Percentiles rank a stretch among this genome's conserved stretches.
Evolutionary conservation across 1,140 invertebrate species (phyloP).

Genomic region (Potamilus streckersoni): DNA sequence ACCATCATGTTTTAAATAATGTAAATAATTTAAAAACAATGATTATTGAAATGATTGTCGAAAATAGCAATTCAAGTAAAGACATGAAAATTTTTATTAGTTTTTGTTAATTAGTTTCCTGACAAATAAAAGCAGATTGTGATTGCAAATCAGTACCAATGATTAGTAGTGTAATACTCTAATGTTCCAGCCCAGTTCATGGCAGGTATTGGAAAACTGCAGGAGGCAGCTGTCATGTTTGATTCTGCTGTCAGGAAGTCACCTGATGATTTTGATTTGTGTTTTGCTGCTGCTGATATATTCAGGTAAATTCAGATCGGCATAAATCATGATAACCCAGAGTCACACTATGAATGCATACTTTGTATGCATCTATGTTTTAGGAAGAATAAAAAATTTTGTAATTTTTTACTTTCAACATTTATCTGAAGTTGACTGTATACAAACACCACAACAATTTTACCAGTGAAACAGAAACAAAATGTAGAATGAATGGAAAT

Average conservation of each 20-base stretch:
- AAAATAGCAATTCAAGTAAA: not conserved
- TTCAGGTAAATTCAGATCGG: constrained; percentile 67
- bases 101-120: not conserved
- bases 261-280: constrained; percentile 83
- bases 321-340: not conserved
- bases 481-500: too few species aligned
- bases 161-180: not conserved
- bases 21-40: constrained; percentile 3
- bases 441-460: too few species aligned
- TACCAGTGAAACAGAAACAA: too few species aligned
- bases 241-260: constrained; percentile 80
- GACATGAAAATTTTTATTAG: not conserved
- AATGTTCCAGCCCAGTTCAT: constrained; percentile 84
- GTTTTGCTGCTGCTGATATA: constrained; percentile 87
- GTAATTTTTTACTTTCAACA: not conserved
- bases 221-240: constrained; percentile 85
- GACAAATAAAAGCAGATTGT: too few species aligned
- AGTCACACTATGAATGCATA: not conserved
- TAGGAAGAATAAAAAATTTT: not conserved
- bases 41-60: not conserved
- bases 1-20: not conserved
- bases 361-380: not conserved
- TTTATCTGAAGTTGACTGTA: not conserved
- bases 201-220: constrained; percentile 78
- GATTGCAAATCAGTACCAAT: not conserved